Percentiles rank a stretch among this genome's conserved stretches.
Evolutionary conservation across 2,113 vertebrate genomes (phyloP).

Genomic region (Heptranchias perlo): DNA sequence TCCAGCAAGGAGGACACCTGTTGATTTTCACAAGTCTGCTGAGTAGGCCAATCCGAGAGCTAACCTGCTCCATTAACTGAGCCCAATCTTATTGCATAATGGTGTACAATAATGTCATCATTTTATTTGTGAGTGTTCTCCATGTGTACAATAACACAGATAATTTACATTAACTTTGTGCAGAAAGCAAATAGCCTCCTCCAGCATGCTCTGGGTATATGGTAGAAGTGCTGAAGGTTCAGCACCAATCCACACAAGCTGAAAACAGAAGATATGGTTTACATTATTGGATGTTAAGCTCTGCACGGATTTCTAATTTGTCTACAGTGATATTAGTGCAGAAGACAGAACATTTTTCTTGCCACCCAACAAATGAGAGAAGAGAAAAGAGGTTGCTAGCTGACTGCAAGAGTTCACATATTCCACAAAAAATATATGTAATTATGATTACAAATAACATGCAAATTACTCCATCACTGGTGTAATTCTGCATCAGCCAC

Average conservation of each 20-base stretch:
- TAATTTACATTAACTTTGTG: not conserved
- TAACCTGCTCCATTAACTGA: not conserved
- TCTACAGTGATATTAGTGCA: not conserved
- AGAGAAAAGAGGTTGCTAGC: not conserved
- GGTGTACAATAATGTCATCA: not conserved
- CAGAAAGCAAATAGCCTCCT: not conserved
- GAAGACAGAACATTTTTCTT: not conserved
- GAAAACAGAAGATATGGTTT: not conserved
- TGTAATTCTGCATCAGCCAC: not conserved
- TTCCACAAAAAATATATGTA: not conserved
- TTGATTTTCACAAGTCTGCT: not conserved
- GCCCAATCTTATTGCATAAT: not conserved
- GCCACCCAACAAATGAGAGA: not conserved
- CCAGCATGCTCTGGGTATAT: not conserved
- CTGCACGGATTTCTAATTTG: not conserved
- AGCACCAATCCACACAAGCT: not conserved
- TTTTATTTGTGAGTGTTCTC: not conserved
- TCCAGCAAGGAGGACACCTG: not conserved
- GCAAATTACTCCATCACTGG: not conserved
- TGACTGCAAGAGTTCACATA: not conserved
- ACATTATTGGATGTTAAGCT: not conserved
- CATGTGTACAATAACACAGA: not conserved
- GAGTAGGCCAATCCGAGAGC: not conserved
- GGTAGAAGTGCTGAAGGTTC: not conserved
- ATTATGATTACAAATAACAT: not conserved